phyloP scores from a whole-genome alignment of 2,888 invertebrate species.

The Flexamia atlantica region DNA sequence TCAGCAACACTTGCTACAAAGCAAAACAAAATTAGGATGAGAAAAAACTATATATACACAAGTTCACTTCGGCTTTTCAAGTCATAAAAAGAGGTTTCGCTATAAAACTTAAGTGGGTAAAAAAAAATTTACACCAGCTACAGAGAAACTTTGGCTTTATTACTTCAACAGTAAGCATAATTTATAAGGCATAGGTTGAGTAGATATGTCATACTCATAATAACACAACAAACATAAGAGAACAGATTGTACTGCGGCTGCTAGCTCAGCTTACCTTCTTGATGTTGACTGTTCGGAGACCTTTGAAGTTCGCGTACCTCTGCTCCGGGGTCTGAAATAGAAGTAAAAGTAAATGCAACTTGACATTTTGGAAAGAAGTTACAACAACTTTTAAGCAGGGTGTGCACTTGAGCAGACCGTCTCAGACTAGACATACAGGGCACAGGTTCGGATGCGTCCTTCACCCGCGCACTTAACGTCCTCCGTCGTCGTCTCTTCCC shows the following conservation, averaged over 20 bases:
- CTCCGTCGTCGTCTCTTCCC: too few species aligned
- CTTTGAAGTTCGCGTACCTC: constrained; percentile 85
- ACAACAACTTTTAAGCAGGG: too few species aligned
- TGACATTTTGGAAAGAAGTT: too few species aligned
- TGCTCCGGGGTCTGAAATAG: constrained; percentile 82
- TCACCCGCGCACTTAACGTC: too few species aligned
- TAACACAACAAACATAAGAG: constrained; percentile 1
- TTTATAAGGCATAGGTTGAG: constrained; percentile 24
- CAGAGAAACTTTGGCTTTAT: constrained; percentile 24
- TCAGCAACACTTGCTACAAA: neutral
- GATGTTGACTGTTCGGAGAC: constrained; percentile 87
- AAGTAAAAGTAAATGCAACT: too few species aligned
- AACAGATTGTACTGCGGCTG: neutral
- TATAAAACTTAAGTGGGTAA: constrained; percentile 4
- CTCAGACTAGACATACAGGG: too few species aligned
- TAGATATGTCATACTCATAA: constrained; percentile 1
- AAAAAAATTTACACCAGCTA: constrained; percentile 43
- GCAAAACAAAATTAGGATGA: neutral
- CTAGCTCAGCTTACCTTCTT: constrained; percentile 82
- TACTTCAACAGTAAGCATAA: neutral
- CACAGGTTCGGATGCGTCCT: too few species aligned
- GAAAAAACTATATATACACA: neutral
- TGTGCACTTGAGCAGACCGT: too few species aligned
- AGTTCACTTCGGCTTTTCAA: neutral
- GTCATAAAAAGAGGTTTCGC: neutral